Percentiles rank a stretch among this genome's conserved stretches.
These are phyloP conservation scores for Scartelaos histophorus DNA, from an alignment of 2,113 vertebrate species.

Conservation along the genomic window DNA sequence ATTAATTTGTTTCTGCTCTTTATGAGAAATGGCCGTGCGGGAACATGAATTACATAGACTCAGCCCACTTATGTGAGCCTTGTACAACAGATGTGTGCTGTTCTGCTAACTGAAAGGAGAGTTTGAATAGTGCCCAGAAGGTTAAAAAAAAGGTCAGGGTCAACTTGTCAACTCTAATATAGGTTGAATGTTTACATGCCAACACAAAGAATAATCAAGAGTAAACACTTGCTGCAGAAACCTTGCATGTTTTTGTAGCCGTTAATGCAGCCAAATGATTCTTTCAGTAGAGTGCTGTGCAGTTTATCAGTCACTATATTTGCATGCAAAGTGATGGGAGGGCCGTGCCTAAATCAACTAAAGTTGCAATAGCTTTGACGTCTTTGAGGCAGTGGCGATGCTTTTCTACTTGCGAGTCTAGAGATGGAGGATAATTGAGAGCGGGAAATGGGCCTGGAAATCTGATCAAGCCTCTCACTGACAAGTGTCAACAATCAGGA, in stretches of 20 bases:
- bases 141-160: not conserved
- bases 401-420: constrained; percentile 38
- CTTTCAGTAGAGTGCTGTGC: not conserved
- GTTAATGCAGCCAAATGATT: not conserved
- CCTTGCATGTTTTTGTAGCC: not conserved
- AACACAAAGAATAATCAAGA: not conserved
- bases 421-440: constrained; percentile 38
- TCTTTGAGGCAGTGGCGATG: constrained; percentile 17
- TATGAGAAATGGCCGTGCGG: too few species aligned
- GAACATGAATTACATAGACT: too few species aligned
- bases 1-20: too few species aligned
- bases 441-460: constrained; percentile 29
- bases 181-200: too few species aligned
- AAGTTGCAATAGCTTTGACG: constrained; percentile 16
- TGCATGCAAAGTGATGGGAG: constrained; percentile 36
- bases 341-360: constrained; percentile 25
- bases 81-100: too few species aligned
- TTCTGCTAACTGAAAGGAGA: too few species aligned
- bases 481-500: constrained; percentile 30
- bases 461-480: constrained; percentile 42
- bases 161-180: not conserved
- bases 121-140: too few species aligned
- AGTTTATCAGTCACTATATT: constrained; percentile 22
- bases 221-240: not conserved
- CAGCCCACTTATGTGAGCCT: too few species aligned